Evolutionary conservation across 2,888 invertebrate genomes (phyloP).

Genomic region (Brachypalpus laphriformis): DNA sequence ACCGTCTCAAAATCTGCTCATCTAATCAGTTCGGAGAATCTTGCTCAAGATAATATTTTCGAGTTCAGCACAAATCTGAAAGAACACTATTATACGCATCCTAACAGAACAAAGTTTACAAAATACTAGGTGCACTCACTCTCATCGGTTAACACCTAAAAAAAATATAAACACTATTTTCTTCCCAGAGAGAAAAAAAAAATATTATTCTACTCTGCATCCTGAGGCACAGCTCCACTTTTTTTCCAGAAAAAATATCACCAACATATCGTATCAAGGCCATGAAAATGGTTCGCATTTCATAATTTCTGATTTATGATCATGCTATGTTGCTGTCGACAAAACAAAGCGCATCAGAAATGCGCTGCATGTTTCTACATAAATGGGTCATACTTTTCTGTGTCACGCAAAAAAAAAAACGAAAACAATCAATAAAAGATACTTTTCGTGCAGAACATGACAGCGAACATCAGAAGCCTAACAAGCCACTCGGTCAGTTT

Average conservation of each 20-base stretch:
- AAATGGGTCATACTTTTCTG: slow-evolving; percentile 68
- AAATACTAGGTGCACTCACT: too few relatives aligned
- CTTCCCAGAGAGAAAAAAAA: too few relatives aligned
- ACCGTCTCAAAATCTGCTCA: too few relatives aligned
- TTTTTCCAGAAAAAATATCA: background rate
- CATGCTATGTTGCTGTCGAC: slow-evolving; percentile 11
- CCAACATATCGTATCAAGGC: background rate
- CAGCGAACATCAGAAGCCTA: slow-evolving; percentile 47
- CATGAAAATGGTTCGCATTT: background rate
- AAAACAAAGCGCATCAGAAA: slow-evolving; percentile 31
- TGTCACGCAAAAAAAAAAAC: slow-evolving; percentile 39
- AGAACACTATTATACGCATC: too few relatives aligned
- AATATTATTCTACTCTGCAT: too few relatives aligned
- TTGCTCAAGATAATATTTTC: too few relatives aligned
- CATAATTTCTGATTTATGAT: slow-evolving; percentile 49
- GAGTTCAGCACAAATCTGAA: too few relatives aligned
- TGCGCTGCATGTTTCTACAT: slow-evolving; percentile 38
- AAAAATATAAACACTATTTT: too few relatives aligned
- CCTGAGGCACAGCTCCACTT: too few relatives aligned
- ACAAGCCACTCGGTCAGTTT: slow-evolving; percentile 47
- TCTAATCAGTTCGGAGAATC: too few relatives aligned
- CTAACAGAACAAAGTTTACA: too few relatives aligned
- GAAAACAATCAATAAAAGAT: slow-evolving; percentile 36
- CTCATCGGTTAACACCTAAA: too few relatives aligned
- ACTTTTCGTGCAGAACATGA: slow-evolving; percentile 54